Evolutionary conservation across 2,113 vertebrate genomes (phyloP).

Genomic region (Sebastes fasciatus): DNA sequence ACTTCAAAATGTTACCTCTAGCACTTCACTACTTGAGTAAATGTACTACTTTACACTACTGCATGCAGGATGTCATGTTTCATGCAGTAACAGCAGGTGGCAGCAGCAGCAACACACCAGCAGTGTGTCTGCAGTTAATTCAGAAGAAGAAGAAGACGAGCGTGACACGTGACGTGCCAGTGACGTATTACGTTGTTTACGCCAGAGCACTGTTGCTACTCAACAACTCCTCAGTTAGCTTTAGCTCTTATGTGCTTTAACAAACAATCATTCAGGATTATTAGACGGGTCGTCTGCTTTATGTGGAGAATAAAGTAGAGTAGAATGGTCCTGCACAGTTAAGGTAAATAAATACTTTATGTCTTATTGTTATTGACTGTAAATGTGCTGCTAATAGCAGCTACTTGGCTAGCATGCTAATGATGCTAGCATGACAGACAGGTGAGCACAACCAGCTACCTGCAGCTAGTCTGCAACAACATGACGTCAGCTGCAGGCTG

Average conservation of each 20-base stretch:
- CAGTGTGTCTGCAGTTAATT: background rate
- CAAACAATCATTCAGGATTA: no score
- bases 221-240: background rate
- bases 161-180: background rate
- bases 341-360: slow-evolving; percentile 31
- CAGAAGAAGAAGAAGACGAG: background rate
- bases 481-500: no score
- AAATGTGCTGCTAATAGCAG: background rate
- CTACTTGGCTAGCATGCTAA: slow-evolving; percentile 43
- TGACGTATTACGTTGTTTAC: slow-evolving; percentile 56
- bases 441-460: background rate
- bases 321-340: background rate
- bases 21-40: background rate
- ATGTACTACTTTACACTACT: background rate
- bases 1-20: background rate
- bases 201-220: slow-evolving; percentile 2
- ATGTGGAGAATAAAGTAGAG: no score
- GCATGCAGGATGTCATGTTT: background rate
- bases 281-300: fast-evolving
- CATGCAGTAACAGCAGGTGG: slow-evolving; percentile 25
- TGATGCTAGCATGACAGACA: background rate
- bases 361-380: background rate
- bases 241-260: background rate
- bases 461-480: background rate
- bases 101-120: background rate